These are phyloP conservation scores for Hydrolagus affinis DNA, from an alignment of 2,113 vertebrate species.

Conservation along the genomic window DNA sequence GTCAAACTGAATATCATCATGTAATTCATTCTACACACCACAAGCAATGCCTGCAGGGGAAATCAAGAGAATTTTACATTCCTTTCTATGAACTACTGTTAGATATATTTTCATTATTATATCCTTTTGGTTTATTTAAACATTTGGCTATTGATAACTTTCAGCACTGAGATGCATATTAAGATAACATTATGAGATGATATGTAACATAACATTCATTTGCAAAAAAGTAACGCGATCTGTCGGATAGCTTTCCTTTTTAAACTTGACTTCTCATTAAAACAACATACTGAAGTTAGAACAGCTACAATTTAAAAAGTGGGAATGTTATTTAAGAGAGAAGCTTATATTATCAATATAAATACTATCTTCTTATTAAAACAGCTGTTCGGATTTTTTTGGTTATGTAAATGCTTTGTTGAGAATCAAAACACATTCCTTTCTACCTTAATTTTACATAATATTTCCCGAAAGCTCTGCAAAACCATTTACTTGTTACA, in stretches of 20 bases:
- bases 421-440: slow-evolving; percentile 24
- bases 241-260: slow-evolving; percentile 27
- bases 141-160: slow-evolving; percentile 26
- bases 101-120: slow-evolving; percentile 22
- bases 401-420: slow-evolving; percentile 19
- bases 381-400: slow-evolving; percentile 25
- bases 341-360: slow-evolving; percentile 28
- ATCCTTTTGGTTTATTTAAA: slow-evolving; percentile 20
- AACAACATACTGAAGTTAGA: slow-evolving; percentile 23
- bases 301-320: slow-evolving; percentile 15
- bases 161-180: slow-evolving; percentile 20
- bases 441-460: slow-evolving; percentile 2
- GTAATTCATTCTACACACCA: neutral
- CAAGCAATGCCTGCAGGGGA: neutral
- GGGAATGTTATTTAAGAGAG: slow-evolving; percentile 25
- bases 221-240: slow-evolving; percentile 11
- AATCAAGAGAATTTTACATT: slow-evolving; percentile 9
- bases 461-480: too few species aligned
- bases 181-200: slow-evolving; percentile 27
- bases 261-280: slow-evolving; percentile 25
- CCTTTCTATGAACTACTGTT: slow-evolving; percentile 1
- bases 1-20: neutral
- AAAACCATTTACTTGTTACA: too few species aligned
- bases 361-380: slow-evolving; percentile 30
- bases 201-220: slow-evolving; percentile 30